Evolutionary conservation across 2,888 invertebrate species (phyloP).

Genomic region (Argyra leucocephala): DNA sequence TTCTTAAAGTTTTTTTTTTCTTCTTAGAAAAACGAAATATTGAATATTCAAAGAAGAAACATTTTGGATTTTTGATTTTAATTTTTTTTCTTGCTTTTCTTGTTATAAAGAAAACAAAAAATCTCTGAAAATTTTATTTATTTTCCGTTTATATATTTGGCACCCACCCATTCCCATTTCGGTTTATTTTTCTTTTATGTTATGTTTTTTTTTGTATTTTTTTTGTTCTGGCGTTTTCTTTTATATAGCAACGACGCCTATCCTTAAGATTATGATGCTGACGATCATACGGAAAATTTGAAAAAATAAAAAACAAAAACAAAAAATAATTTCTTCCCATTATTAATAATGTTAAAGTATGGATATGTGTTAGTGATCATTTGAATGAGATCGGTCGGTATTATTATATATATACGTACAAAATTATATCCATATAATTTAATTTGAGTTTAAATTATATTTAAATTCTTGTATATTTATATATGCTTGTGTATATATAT

Average conservation of each 20-base stretch:
- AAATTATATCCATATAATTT: neutral
- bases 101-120: neutral
- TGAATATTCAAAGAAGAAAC: neutral
- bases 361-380: too few relatives aligned
- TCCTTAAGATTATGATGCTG: neutral
- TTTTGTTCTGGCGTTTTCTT: neutral
- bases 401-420: neutral
- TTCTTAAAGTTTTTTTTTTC: constrained; percentile 27
- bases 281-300: constrained; percentile 1
- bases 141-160: constrained; percentile 6
- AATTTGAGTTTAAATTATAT: too few relatives aligned
- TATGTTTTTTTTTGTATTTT: too few relatives aligned
- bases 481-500: neutral
- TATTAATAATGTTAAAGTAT: too few relatives aligned
- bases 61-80: neutral
- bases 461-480: neutral
- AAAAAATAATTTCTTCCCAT: too few relatives aligned
- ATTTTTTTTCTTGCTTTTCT: neutral
- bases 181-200: neutral
- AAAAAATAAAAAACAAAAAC: neutral
- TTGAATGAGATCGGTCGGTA: too few relatives aligned
- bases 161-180: neutral
- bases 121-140: neutral
- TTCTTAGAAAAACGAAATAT: neutral
- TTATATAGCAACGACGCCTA: neutral